Percentiles rank a stretch among this genome's conserved stretches.
phyloP scores from a whole-genome alignment of 2,797 vertebrate species.

The Hafferia zeledoni region DNA sequence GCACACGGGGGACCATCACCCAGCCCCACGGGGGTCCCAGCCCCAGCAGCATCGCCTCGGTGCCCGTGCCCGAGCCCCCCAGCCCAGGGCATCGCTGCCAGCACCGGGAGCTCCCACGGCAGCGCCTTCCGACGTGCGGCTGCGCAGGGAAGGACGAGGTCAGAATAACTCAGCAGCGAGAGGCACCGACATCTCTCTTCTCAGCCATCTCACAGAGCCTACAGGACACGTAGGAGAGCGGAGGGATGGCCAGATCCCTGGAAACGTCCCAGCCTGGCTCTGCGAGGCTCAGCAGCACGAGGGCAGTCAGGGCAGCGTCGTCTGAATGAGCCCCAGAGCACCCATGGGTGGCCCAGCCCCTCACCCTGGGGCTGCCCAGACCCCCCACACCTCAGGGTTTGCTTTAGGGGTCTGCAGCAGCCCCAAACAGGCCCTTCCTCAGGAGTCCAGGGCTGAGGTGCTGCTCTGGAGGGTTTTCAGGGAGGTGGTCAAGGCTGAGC shows the following conservation, averaged over 20 bases:
- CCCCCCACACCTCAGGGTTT: neutral
- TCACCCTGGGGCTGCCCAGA: neutral
- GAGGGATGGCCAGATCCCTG: neutral
- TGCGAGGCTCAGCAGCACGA: accelerated
- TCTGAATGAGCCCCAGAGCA: neutral
- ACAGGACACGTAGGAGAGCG: accelerated
- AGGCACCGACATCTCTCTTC: neutral
- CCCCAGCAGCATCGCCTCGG: neutral
- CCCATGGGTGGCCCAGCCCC: accelerated
- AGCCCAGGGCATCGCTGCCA: neutral
- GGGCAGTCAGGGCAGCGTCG: neutral
- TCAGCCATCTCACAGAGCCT: neutral
- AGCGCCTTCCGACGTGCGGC: accelerated
- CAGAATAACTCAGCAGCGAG: neutral
- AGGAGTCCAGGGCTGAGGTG: neutral
- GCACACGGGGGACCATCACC: accelerated
- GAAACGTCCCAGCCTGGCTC: neutral
- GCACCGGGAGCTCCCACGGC: neutral
- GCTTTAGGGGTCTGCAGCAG: neutral
- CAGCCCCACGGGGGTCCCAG: neutral
- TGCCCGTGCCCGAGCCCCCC: accelerated
- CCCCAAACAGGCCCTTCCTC: neutral
- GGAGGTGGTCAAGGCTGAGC: neutral
- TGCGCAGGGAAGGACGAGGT: neutral
- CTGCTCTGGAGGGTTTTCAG: neutral